Percentiles rank a stretch among this genome's conserved stretches.
Evolutionary conservation across 2,797 vertebrate species (phyloP).

Genomic region (Gambusia yucatana): DNA sequence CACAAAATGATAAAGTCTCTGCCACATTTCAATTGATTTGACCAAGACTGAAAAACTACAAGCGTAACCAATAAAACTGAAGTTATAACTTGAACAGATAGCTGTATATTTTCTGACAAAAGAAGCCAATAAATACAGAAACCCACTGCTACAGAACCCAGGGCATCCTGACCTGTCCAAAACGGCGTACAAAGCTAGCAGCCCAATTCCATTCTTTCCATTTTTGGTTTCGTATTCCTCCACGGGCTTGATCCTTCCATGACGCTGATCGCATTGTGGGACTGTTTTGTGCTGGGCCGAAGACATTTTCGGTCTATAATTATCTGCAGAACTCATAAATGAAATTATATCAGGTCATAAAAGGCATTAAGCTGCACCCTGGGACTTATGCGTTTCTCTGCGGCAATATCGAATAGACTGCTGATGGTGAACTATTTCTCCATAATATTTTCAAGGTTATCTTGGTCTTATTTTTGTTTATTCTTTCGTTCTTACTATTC

Average conservation of each 20-base stretch:
- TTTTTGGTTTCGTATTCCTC: background rate
- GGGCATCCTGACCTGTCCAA: background rate
- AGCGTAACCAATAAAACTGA: background rate
- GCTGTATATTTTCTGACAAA: background rate
- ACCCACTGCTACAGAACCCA: background rate
- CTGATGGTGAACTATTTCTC: background rate
- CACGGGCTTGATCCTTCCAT: background rate
- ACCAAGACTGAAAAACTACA: background rate
- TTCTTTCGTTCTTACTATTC: background rate
- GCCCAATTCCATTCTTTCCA: background rate
- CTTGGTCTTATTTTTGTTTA: background rate
- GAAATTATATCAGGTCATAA: constrained; percentile 2
- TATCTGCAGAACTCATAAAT: constrained; percentile 3
- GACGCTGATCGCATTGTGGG: background rate
- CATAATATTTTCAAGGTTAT: background rate
- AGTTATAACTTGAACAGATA: background rate
- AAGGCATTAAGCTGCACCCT: background rate
- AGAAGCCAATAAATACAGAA: background rate
- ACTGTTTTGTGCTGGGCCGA: background rate
- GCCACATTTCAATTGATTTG: background rate
- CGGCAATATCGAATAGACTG: background rate
- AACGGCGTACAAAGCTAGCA: background rate
- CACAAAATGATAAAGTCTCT: background rate
- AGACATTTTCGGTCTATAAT: background rate
- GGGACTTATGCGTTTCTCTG: background rate